Percentiles rank a stretch among this genome's conserved stretches.
These are phyloP conservation scores for Oxyura jamaicensis DNA, from an alignment of 2,113 vertebrate species.

Conservation along the genomic window DNA sequence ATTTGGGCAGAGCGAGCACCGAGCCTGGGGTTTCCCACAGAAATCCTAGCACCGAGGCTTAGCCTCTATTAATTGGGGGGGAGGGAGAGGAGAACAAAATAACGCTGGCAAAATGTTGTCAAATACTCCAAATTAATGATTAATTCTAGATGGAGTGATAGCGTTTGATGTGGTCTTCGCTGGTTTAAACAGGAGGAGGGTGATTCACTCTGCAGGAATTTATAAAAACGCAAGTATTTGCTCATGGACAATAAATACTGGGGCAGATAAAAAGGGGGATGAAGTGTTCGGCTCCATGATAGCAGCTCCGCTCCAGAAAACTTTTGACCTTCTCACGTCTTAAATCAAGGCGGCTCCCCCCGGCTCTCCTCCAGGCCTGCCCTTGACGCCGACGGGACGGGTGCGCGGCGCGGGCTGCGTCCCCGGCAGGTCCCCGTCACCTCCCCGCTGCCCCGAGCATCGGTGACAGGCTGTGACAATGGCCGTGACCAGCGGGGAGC, in stretches of 20 bases:
- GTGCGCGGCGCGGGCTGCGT: background rate
- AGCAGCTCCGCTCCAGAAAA: constrained; percentile 47
- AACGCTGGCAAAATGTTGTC: constrained; percentile 55
- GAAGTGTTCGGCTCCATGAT: constrained; percentile 51
- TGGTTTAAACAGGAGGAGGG: constrained; percentile 74
- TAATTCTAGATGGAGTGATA: constrained; percentile 73
- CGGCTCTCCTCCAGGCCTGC: background rate
- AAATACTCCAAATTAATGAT: constrained; percentile 78
- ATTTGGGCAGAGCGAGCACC: background rate
- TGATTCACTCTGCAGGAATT: constrained; percentile 78
- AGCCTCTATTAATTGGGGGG: constrained; percentile 59
- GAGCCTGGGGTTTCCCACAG: background rate
- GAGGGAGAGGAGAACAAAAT: constrained; percentile 1
- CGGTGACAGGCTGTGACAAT: too few species aligned
- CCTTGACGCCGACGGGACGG: background rate
- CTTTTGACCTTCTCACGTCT: constrained; percentile 71
- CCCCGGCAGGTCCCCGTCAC: background rate
- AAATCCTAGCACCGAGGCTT: constrained; percentile 9
- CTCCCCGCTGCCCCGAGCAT: background rate
- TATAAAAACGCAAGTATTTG: constrained; percentile 81
- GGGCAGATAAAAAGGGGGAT: constrained; percentile 65
- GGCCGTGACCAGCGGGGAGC: too few species aligned
- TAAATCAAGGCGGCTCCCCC: constrained; percentile 16
- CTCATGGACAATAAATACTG: constrained; percentile 75
- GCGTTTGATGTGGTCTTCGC: constrained; percentile 76